Conservation (phyloP, 2,113 vertebrate genomes). For the Scalopus aquaticus region DNA sequence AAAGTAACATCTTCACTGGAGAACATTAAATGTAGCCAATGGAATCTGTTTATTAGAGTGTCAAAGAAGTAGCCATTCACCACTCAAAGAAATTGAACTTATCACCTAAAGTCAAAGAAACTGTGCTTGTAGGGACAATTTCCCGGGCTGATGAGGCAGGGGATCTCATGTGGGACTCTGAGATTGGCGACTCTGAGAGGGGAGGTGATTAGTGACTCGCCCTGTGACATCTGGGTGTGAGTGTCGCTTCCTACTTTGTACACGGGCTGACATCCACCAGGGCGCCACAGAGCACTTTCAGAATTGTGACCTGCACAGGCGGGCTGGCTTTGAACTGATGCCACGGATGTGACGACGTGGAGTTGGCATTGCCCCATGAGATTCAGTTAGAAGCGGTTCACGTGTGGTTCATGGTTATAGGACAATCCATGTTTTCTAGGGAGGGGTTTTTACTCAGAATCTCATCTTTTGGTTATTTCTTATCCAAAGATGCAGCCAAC, state of each 20-base stretch:
- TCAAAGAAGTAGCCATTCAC: not conserved
- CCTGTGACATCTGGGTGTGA: fast-evolving
- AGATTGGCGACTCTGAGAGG: not conserved
- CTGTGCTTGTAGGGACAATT: too few relatives aligned
- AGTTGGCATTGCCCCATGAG: not conserved
- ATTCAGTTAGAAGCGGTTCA: not conserved
- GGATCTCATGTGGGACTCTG: not conserved
- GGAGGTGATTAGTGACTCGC: fast-evolving
- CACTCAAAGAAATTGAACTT: not conserved
- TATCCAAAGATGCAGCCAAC: not conserved
- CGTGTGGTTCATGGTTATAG: not conserved
- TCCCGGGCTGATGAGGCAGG: too few relatives aligned
- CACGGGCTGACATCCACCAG: too few relatives aligned
- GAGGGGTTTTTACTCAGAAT: not conserved
- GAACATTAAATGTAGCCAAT: not conserved
- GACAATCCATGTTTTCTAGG: fast-evolving
- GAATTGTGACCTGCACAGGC: not conserved
- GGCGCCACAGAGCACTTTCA: fast-evolving
- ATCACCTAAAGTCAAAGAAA: not conserved
- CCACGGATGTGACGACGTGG: not conserved
- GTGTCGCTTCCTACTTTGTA: fast-evolving
- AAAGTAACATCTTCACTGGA: not conserved
- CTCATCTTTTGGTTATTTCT: not conserved
- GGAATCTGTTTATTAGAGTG: not conserved
- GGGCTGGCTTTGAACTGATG: not conserved